Conservation (phyloP, 1,140 invertebrate genomes). For the Scaptomyza pallida region DNA sequence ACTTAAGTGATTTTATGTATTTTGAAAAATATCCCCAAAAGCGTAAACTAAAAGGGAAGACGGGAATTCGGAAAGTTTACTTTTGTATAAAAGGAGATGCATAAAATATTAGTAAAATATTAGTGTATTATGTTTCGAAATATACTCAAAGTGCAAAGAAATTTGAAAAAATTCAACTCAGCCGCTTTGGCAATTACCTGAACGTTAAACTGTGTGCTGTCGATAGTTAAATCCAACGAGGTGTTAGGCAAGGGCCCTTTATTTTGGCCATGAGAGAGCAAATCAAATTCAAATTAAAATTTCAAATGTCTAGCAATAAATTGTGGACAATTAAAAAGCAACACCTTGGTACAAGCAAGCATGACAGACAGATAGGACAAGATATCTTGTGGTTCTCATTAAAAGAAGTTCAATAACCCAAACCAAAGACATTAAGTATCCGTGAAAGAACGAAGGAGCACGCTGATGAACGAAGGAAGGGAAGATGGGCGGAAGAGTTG, state of each 20-base stretch:
- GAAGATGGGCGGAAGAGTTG: slow-evolving; percentile 19
- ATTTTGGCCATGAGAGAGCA: slow-evolving; percentile 26
- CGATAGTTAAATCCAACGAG: slow-evolving; percentile 2
- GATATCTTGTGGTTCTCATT: slow-evolving; percentile 53
- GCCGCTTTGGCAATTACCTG: neutral
- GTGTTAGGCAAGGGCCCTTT: slow-evolving; percentile 11
- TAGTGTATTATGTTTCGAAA: neutral
- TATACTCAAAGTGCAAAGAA: too few species aligned
- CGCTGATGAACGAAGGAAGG: too few species aligned
- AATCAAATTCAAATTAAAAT: slow-evolving; percentile 54
- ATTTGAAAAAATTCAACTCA: too few species aligned
- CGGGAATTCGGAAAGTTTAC: neutral
- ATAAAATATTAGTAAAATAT: neutral
- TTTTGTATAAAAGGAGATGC: neutral
- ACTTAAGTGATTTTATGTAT: slow-evolving; percentile 75
- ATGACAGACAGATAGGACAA: slow-evolving; percentile 11
- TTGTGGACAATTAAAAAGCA: slow-evolving; percentile 69
- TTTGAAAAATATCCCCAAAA: slow-evolving; percentile 22
- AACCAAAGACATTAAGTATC: slow-evolving; percentile 32
- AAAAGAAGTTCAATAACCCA: slow-evolving; percentile 62
- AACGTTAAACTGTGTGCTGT: neutral
- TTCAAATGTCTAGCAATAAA: slow-evolving; percentile 59
- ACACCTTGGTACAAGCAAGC: slow-evolving; percentile 32
- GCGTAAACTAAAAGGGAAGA: slow-evolving; percentile 3
- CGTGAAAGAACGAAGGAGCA: neutral